These are phyloP conservation scores for Synanceia verrucosa DNA, from an alignment of 2,797 vertebrate species.

Conservation along the genomic window DNA sequence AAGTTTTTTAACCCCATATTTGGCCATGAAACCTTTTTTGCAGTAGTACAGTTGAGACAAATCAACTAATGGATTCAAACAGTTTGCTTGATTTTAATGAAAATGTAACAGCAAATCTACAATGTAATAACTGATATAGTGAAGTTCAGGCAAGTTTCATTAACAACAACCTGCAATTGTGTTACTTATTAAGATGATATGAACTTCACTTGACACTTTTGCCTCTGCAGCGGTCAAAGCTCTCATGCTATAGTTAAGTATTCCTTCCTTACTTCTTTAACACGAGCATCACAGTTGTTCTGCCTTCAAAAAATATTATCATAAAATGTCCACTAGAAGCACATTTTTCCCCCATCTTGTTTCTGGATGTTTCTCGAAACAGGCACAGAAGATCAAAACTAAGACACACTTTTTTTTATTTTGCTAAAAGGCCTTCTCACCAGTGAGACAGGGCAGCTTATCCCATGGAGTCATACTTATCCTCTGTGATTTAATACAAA, in stretches of 20 bases:
- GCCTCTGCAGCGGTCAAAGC: not conserved
- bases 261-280: too few relatives aligned
- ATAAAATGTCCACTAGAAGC: not conserved
- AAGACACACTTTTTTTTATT: conserved; percentile 4
- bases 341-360: not conserved
- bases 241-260: too few relatives aligned
- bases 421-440: not conserved
- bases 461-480: conserved; percentile 26
- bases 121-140: not conserved
- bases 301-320: not conserved
- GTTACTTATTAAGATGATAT: too few relatives aligned
- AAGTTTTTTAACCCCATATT: not conserved
- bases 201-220: conserved; percentile 5
- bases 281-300: not conserved
- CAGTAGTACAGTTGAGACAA: too few relatives aligned
- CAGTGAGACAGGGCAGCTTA: conserved; percentile 15
- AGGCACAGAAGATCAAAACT: conserved; percentile 1
- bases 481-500: conserved; percentile 50
- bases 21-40: not conserved
- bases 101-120: not conserved
- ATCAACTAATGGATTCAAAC: not conserved
- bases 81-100: not conserved
- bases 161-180: conserved; percentile 3
- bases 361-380: not conserved
- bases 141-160: not conserved